Base-by-base conservation (phyloP, 2,888 invertebrate genomes). In the Agapostemon virescens region DNA sequence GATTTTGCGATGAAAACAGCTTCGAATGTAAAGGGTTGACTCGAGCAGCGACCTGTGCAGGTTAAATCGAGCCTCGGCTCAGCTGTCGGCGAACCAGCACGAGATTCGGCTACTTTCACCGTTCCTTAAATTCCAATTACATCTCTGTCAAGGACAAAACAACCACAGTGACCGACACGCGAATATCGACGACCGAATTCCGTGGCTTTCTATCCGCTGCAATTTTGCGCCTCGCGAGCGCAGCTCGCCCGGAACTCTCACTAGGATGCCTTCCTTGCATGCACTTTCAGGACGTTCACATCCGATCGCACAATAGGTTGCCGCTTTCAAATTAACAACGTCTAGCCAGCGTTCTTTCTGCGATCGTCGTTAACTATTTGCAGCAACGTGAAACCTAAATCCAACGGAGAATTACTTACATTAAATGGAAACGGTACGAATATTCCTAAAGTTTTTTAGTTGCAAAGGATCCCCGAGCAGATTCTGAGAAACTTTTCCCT, bases 61-160 rank as follows among this genome's bases (percentile, higher is more conserved):
- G n/a, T n/a, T n/a, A n/a, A n/a, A n/a, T n/a, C n/a, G n/a, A n/a
- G n/a, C 52, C 5, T 11, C 3, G 52, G 3, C 23, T 13, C 52
- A 23, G 52, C 52, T 52, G 52, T n/a, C 13, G 13, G 23, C 17
- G 17, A 26, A 33, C 55, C 52, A 45, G 61, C n/a, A 42, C 52
- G n/a, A 64, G 69, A 67, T 61, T 49, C 61, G 69, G 66, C 66
- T 63, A 74, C 83, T 83, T 83, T 83, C 83, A 83, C 83, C 79
- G 70, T 76, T 75, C 72, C 64, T 82, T 52, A 76, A 58, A 76
- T 74, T 79, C 74, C 64, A 71, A 82, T 82, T 79, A 76, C 63
- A 64, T 74, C 52, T 68, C 71, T 74, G 71, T 69, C 82, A 83
- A 83, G 79, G 83, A 70, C 74, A 33, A 38, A 26, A 33, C 7